These are phyloP conservation scores for Vulpes lagopus DNA, from an alignment of 2,113 vertebrate species.

Conservation along the genomic window DNA sequence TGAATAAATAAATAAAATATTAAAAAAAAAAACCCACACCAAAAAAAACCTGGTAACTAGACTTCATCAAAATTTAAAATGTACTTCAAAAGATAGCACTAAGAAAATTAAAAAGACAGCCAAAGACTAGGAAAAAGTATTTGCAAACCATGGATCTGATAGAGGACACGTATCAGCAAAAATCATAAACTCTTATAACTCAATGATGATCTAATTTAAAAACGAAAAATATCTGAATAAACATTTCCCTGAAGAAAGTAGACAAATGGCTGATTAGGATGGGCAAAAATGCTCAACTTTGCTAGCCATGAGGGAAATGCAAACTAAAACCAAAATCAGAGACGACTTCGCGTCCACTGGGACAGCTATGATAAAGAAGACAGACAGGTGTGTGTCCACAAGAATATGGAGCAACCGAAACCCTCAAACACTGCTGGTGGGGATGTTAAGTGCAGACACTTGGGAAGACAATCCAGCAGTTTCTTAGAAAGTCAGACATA, in stretches of 20 bases:
- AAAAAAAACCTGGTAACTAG: neutral
- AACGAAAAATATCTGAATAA: neutral
- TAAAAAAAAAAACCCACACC: neutral
- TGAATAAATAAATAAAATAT: too few relatives aligned
- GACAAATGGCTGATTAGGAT: neutral
- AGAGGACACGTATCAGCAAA: neutral
- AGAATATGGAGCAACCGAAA: too few relatives aligned
- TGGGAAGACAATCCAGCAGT: neutral
- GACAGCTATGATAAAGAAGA: accelerated
- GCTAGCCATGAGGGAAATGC: neutral
- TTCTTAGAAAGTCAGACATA: neutral
- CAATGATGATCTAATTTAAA: neutral
- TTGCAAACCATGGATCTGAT: neutral
- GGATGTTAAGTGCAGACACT: neutral
- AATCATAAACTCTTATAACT: neutral
- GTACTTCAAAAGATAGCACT: neutral
- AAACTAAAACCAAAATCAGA: neutral
- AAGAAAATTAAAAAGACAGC: neutral
- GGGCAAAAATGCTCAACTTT: neutral
- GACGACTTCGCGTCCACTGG: too few relatives aligned
- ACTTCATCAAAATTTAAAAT: neutral
- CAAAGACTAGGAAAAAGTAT: neutral
- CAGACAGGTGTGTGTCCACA: neutral
- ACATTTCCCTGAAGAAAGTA: neutral
- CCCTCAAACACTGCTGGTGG: neutral